Evolutionary conservation across 2,888 invertebrate genomes (phyloP), one percentile per base, ranked within the genome.

Genomic region (Erebia palarica): DNA sequence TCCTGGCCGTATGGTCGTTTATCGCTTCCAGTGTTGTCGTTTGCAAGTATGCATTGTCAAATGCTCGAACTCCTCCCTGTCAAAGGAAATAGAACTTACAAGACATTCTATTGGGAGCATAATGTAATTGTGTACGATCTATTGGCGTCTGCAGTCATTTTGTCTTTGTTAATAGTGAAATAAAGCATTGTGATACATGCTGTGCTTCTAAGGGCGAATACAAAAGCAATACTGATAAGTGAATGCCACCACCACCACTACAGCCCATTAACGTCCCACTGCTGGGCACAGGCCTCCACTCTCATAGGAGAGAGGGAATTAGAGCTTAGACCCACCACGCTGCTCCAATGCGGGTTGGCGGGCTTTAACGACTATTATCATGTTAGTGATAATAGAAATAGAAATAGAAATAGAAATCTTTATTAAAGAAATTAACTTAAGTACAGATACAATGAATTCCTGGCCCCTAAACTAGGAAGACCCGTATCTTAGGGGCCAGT

Each of bases 41-140:
- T 75, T 69, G 76, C 77, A 77, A 75, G 77, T 76, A 73, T 58
- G 70, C 74, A 78, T 76, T 76, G 76, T 75, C 71, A 67, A 65
- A 65, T 44, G 65, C 72, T 68, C 10, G 44, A 60, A 16, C 64
- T 55, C 44, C 57, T 42, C 53, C 65, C 63, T 63, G 61, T 53
- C 58, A 63, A 36, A 67, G 74, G 70, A 75, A 75, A 76, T 73
- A 67, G 68, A 72, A 70, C 76, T 74, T 67, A 75, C 74, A 68
- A 73, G 69, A 72, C 66, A 66, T 63, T 73, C 70, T 67, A 59
- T 65, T 59, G 65, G 63, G 27, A 36, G 66, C 66, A 63, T 60
- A 71, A 71, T 68, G 64, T 67, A 57, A 70, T 70, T 63, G 49
- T 18, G 66, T 67, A 55, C 59, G 18, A 63, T 58, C 68, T 70